These are phyloP conservation scores for Rhagologus leucostigma DNA, from an alignment of 2,113 vertebrate species.

Conservation along the genomic window DNA sequence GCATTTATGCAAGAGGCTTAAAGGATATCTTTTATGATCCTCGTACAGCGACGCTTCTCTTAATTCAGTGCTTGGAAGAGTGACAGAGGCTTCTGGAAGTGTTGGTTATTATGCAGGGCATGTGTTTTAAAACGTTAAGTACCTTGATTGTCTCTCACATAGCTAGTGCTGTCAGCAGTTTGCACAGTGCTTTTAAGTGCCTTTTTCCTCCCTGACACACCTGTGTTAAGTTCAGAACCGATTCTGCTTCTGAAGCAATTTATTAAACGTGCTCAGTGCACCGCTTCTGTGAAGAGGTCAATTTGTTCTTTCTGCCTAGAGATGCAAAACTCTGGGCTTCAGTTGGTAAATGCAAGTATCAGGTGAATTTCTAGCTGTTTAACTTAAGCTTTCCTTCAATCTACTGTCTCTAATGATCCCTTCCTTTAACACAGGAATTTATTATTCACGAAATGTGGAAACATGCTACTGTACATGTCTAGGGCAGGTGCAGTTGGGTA, in stretches of 20 bases:
- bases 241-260: slow-evolving; percentile 55
- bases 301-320: slow-evolving; percentile 55
- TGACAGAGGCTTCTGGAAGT: not conserved
- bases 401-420: not conserved
- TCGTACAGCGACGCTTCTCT: fast-evolving
- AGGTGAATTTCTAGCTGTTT: not conserved
- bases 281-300: slow-evolving; percentile 54
- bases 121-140: slow-evolving; percentile 46
- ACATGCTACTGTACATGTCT: not conserved
- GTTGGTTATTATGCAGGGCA: slow-evolving; percentile 16
- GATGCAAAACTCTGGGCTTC: slow-evolving; percentile 14
- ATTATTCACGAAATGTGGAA: not conserved
- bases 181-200: slow-evolving; percentile 25
- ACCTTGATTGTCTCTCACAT: slow-evolving; percentile 51
- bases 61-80: not conserved
- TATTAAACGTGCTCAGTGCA: slow-evolving; percentile 38
- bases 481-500: not conserved
- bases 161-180: slow-evolving; percentile 53
- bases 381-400: not conserved
- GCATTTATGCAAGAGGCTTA: slow-evolving; percentile 10
- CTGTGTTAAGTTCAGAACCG: slow-evolving; percentile 34
- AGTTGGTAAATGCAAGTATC: not conserved
- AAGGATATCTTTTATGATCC: not conserved
- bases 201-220: slow-evolving; percentile 17
- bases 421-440: not conserved